These are phyloP conservation scores for Hyppa rectilinea DNA, from an alignment of 2,888 invertebrate species.

Conservation along the genomic window DNA sequence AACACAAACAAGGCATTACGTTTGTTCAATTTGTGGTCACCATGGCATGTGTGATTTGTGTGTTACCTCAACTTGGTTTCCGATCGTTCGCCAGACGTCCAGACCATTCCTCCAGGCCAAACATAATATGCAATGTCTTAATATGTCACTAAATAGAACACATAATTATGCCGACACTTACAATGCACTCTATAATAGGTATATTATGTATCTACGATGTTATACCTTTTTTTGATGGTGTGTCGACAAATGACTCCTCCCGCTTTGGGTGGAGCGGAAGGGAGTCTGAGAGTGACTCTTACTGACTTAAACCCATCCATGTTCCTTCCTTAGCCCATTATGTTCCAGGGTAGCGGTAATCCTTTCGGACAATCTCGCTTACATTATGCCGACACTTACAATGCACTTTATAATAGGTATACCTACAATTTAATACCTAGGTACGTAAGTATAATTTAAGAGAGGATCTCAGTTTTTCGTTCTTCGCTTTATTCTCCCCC, in stretches of 20 bases:
- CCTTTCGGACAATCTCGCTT: no score
- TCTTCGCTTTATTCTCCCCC: constrained; percentile 33
- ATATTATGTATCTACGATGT: no score
- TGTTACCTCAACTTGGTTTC: constrained; percentile 26
- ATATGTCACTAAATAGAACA: background rate
- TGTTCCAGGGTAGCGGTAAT: no score
- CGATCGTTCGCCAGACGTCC: constrained; percentile 10
- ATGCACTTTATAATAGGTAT: background rate
- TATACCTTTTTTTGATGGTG: no score
- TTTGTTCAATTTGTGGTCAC: constrained; percentile 33
- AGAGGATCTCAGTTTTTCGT: constrained; percentile 17
- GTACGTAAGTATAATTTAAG: constrained; percentile 1
- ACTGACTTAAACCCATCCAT: no score
- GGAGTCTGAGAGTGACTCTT: no score
- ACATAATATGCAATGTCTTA: background rate
- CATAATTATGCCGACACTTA: background rate
- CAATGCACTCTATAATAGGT: background rate
- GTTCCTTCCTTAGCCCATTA: no score
- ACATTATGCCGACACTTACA: background rate
- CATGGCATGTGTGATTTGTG: constrained; percentile 22
- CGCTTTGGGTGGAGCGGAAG: no score
- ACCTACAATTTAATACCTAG: constrained; percentile 5
- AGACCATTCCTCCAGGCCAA: background rate
- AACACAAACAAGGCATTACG: constrained; percentile 2
- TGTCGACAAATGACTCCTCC: no score